Base-by-base conservation (phyloP, 2,113 vertebrate species). In the Alosa alosa region DNA sequence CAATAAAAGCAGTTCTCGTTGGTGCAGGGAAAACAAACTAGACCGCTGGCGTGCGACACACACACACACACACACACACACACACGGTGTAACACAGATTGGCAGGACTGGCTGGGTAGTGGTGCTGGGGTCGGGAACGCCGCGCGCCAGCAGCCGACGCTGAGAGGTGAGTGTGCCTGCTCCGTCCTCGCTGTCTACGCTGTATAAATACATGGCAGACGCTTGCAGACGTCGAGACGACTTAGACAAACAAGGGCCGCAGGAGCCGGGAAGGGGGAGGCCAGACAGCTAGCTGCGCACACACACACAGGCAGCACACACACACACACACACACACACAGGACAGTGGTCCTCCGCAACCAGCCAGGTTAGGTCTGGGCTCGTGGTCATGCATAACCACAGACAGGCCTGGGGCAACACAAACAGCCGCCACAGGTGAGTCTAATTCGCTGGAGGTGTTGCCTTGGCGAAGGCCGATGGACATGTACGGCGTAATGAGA, bases 151-250 rank as follows among this genome's bases (percentile, higher is more conserved):
- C 46, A n/a, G 25, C 22, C 25, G 46, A 83, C 11, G n/a, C 5
- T 47, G 81, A 49, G 81, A 20, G 46, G 45, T 20, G 81, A 15
- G 81, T 3, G 2, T 4, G 47, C 6, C 22, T 36, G 46, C 7
- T 81, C 85, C 18, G 15, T 39, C 47, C 15, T 46, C 11, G 0
- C 3, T 22, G 18, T 46, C 86, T 25, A n/a, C 11, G 86, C 88
- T 91, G 86, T 86, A 82, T 86, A 90, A 88, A 90, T 82, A 88
- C 44, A 86, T 11, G 39, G 60, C 83, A 89, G 87, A 86, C 89
- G 75, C 78, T 20, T 78, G 52, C 82, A 87, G 83, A 82, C 45
- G 20, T 81, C 52, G 50, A 88, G 75, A 83, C 60, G 44, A 68
- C 82, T 52, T 84, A 83, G 83, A 87, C 88, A 88, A 87, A 91